Conservation (phyloP, 1,140 invertebrate species). For the Gonatopus flavifemur region DNA sequence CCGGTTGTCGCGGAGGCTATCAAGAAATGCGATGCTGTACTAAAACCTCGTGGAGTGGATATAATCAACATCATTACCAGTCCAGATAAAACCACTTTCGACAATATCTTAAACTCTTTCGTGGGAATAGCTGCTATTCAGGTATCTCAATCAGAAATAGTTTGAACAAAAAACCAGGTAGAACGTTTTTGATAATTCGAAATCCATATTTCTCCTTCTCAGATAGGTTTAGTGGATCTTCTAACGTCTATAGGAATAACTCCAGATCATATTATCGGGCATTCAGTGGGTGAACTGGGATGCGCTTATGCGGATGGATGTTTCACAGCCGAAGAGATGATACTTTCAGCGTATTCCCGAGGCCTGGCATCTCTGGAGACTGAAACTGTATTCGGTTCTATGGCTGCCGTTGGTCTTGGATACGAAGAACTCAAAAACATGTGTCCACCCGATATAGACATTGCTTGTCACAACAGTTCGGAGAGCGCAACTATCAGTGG, state of each 20-base stretch:
- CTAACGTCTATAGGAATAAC: conserved; percentile 65
- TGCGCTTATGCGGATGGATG: conserved; percentile 84
- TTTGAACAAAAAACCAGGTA: no score
- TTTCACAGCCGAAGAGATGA: conserved; percentile 77
- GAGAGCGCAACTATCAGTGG: conserved; percentile 75
- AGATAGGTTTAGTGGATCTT: conserved; percentile 76
- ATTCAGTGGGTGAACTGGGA: conserved; percentile 78
- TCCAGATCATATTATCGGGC: conserved; percentile 77
- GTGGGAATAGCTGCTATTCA: conserved; percentile 80
- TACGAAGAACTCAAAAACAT: conserved; percentile 60
- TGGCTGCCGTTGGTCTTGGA: conserved; percentile 79
- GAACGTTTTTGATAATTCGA: not conserved
- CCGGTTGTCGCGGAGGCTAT: conserved; percentile 70
- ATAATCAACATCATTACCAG: conserved; percentile 66
- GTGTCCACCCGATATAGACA: conserved; percentile 62
- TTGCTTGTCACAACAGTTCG: conserved; percentile 72
- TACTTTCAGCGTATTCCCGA: conserved; percentile 79
- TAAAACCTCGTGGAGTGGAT: conserved; percentile 64
- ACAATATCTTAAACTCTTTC: conserved; percentile 68
- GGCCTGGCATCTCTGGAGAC: conserved; percentile 82
- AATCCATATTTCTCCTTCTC: no score
- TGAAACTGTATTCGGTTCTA: conserved; percentile 74
- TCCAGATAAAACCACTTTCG: conserved; percentile 61
- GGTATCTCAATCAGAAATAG: no score
- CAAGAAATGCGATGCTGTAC: conserved; percentile 57